A percentile compares a stretch with the other conserved stretches of the same genome.
Evolutionary conservation across 2,797 vertebrate genomes (phyloP).

Genomic region (Poliocrania exsul): DNA sequence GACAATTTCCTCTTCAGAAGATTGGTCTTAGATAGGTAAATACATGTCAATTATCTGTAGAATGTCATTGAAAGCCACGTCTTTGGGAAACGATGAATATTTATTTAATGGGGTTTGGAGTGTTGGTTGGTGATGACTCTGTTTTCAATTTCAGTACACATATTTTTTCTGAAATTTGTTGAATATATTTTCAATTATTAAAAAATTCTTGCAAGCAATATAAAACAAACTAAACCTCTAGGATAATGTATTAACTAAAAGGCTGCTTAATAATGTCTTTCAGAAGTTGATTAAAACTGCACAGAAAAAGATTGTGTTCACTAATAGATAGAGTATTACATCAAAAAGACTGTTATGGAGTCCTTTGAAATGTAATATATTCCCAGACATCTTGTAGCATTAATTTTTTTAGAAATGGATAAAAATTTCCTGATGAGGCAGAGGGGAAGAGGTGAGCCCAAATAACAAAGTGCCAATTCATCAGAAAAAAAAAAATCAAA

Average conservation of each 20-base stretch:
- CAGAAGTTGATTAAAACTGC: background rate
- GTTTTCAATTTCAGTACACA: background rate
- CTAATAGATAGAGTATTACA: background rate
- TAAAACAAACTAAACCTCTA: background rate
- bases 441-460: background rate
- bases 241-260: slow-evolving; percentile 41
- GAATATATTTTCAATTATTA: slow-evolving; percentile 40
- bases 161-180: slow-evolving; percentile 26
- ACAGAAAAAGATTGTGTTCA: background rate
- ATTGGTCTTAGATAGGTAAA: background rate
- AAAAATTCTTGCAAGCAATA: slow-evolving; percentile 45
- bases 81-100: background rate
- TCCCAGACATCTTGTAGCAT: background rate
- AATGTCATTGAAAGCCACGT: background rate
- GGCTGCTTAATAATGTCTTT: slow-evolving; percentile 24
- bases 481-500: background rate
- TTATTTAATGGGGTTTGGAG: background rate
- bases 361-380: background rate
- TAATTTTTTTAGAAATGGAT: background rate
- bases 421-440: background rate
- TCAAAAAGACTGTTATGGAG: background rate
- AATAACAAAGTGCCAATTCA: background rate
- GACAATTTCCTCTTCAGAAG: background rate
- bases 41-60: background rate
- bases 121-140: background rate